Conservation (phyloP, 1,140 invertebrate genomes). For the Drosophila nebulosa region DNA sequence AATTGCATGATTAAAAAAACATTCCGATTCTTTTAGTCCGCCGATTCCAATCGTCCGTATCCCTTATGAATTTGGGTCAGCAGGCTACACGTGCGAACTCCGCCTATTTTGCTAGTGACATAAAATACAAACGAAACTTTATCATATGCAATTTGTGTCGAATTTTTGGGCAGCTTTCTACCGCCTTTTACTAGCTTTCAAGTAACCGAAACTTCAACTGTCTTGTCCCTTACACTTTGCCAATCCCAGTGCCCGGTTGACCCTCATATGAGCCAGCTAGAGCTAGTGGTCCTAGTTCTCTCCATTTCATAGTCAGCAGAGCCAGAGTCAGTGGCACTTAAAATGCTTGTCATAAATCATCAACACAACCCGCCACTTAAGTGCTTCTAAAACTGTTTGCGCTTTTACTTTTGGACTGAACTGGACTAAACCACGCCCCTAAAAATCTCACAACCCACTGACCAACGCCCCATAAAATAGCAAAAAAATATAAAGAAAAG, state of each 20-base stretch:
- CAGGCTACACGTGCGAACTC: neutral
- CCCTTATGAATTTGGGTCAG: neutral
- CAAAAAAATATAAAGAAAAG: neutral
- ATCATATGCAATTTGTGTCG: constrained; percentile 74
- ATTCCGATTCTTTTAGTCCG: too few species aligned
- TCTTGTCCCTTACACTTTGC: too few species aligned
- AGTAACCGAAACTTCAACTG: constrained; percentile 3
- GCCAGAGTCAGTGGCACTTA: constrained; percentile 12
- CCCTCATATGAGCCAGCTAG: neutral
- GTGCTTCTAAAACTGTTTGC: constrained; percentile 72
- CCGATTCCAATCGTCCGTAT: too few species aligned
- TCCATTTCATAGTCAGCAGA: neutral
- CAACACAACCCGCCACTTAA: constrained; percentile 75
- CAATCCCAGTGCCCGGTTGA: neutral
- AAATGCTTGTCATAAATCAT: constrained; percentile 69
- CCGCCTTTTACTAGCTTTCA: constrained; percentile 33
- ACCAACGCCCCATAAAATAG: constrained; percentile 25
- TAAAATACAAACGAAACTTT: constrained; percentile 67
- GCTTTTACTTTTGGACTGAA: constrained; percentile 40
- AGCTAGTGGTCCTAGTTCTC: neutral
- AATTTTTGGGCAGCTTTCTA: constrained; percentile 43
- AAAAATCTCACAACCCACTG: constrained; percentile 31
- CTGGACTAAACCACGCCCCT: constrained; percentile 42
- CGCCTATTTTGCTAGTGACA: constrained; percentile 37
- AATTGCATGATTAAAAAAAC: too few species aligned